These are phyloP conservation scores for Herpetotheres cachinnans DNA, from an alignment of 2,113 vertebrate genomes.

Conservation along the genomic window DNA sequence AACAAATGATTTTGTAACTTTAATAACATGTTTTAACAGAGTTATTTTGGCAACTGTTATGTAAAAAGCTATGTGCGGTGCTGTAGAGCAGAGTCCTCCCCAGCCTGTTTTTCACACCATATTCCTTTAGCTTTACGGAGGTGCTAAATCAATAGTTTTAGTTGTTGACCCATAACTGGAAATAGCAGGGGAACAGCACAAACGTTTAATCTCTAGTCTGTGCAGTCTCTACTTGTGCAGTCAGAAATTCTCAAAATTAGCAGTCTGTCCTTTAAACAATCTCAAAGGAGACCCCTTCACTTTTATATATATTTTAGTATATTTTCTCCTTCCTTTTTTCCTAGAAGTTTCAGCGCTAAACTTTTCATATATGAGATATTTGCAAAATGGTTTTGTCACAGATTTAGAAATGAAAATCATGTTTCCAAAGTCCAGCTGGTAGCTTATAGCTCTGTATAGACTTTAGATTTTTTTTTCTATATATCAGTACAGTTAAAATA, in stretches of 20 bases:
- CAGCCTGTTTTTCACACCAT: background rate
- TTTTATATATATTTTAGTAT: background rate
- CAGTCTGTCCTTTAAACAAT: background rate
- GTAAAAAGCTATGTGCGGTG: background rate
- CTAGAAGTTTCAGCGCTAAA: background rate
- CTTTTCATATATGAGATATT: background rate
- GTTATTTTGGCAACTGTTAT: background rate
- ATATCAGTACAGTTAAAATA: background rate
- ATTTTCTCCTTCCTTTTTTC: background rate
- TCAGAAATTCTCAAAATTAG: background rate
- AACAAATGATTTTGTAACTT: background rate
- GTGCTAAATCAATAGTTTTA: slow-evolving; percentile 8
- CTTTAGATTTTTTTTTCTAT: background rate
- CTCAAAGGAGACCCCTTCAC: background rate
- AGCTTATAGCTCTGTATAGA: background rate
- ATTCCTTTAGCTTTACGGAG: background rate
- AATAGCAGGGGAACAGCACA: background rate
- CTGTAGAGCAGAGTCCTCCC: background rate
- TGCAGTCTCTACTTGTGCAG: background rate
- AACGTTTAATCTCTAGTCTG: background rate
- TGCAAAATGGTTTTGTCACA: background rate
- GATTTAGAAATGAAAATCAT: background rate
- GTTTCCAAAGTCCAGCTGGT: background rate
- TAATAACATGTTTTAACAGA: background rate
- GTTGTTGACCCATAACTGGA: background rate